Percentiles rank a stretch among this genome's conserved stretches.
phyloP scores from a whole-genome alignment of 2,113 vertebrate species.

The Rutilus rutilus region DNA sequence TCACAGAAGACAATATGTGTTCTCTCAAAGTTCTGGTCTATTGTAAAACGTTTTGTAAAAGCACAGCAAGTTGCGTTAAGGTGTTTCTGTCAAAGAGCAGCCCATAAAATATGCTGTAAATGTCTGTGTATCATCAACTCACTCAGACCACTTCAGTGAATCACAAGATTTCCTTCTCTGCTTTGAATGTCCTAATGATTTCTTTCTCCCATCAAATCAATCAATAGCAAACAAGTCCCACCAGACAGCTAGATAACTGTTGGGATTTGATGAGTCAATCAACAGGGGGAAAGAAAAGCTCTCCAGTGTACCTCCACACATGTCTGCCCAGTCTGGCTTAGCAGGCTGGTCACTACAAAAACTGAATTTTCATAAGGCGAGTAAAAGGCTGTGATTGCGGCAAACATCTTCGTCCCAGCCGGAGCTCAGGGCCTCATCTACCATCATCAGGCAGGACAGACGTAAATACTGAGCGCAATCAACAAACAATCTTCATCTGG shows the following conservation, averaged over 20 bases:
- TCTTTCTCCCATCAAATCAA: constrained; percentile 71
- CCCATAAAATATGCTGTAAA: constrained; percentile 11
- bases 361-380: constrained; percentile 69
- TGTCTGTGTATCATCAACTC: constrained; percentile 32
- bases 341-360: constrained; percentile 65
- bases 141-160: constrained; percentile 26
- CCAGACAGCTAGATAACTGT: constrained; percentile 60
- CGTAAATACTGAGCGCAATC: constrained; percentile 52
- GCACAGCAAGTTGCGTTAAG: background rate
- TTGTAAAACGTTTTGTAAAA: background rate
- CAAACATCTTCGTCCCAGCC: constrained; percentile 45
- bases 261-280: constrained; percentile 77
- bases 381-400: constrained; percentile 74
- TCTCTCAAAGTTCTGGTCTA: background rate
- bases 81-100: background rate
- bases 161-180: constrained; percentile 38
- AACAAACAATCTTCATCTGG: constrained; percentile 34
- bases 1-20: background rate
- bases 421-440: constrained; percentile 65
- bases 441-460: constrained; percentile 60
- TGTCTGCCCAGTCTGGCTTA: constrained; percentile 45
- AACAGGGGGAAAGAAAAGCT: constrained; percentile 61
- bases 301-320: constrained; percentile 36
- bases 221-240: constrained; percentile 50
- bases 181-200: constrained; percentile 43